A percentile compares a stretch with the other conserved stretches of the same genome.
Conservation (phyloP, 2,888 invertebrate species). For the Thumatha senex region DNA sequence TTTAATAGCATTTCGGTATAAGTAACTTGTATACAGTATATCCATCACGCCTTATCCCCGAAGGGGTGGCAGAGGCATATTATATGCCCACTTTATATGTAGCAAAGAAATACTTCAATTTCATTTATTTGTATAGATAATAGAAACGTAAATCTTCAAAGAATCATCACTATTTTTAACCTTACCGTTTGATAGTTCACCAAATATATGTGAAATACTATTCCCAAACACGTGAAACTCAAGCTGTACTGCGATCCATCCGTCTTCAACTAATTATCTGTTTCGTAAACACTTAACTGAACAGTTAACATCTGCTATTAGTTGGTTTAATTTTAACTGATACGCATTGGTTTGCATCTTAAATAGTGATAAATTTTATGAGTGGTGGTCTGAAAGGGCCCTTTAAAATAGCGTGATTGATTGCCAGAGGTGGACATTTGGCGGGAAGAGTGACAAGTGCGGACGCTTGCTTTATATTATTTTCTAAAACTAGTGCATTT, state of each 20-base stretch:
- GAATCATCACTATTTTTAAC: no score
- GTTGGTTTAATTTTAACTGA: conserved; percentile 31
- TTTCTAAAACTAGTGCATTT: no score
- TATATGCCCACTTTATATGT: no score
- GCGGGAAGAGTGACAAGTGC: no score
- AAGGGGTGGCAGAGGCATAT: no score
- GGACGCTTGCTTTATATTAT: no score
- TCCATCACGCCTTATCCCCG: no score
- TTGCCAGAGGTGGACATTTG: background rate
- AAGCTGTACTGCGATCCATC: conserved; percentile 18
- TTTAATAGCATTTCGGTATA: no score
- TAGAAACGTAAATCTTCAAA: no score
- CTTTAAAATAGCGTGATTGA: conserved; percentile 1
- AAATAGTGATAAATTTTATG: conserved; percentile 2
- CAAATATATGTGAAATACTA: background rate
- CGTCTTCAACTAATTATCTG: conserved; percentile 27
- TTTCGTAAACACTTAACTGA: conserved; percentile 25
- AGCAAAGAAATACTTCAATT: no score
- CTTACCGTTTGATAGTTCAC: background rate
- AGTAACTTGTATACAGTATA: no score
- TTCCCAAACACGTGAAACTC: conserved; percentile 2
- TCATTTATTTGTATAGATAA: no score
- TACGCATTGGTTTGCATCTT: background rate
- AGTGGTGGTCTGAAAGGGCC: background rate
- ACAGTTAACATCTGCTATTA: conserved; percentile 27